Conservation (phyloP, 1,140 invertebrate genomes). For the Trachymyrmex septentrionalis region DNA sequence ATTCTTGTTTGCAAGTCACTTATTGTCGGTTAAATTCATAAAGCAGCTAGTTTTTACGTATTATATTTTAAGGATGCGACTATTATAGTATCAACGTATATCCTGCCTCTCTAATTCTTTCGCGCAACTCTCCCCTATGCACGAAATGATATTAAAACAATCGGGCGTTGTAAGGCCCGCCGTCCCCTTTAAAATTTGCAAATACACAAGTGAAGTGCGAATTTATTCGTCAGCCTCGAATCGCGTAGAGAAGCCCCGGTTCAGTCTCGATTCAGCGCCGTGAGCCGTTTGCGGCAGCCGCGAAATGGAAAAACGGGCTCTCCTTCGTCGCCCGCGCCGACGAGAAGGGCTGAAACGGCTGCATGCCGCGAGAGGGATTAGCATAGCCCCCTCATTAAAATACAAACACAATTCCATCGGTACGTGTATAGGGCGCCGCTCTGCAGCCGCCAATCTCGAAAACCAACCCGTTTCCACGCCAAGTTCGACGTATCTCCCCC, state of each 20-base stretch:
- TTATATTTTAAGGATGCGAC: neutral
- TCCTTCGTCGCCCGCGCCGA: constrained; percentile 60
- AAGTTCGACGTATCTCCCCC: constrained; percentile 55
- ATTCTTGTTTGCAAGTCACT: neutral
- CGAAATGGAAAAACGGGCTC: constrained; percentile 80
- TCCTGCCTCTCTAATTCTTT: constrained; percentile 41
- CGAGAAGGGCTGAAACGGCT: constrained; percentile 65
- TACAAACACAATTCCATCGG: constrained; percentile 82
- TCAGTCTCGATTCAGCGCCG: constrained; percentile 68
- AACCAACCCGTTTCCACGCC: constrained; percentile 78
- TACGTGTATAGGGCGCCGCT: constrained; percentile 70
- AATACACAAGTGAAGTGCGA: constrained; percentile 76
- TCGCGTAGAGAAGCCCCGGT: constrained; percentile 63
- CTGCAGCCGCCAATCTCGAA: constrained; percentile 76
- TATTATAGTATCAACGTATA: neutral
- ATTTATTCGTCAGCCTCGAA: constrained; percentile 76
- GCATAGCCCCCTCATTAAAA: constrained; percentile 85
- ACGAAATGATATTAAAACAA: constrained; percentile 79
- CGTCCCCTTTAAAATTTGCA: constrained; percentile 76
- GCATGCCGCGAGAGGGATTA: constrained; percentile 81
- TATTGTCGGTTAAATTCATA: neutral
- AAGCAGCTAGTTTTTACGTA: neutral
- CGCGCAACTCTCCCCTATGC: constrained; percentile 7
- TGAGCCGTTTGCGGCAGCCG: constrained; percentile 71
- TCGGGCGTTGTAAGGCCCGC: constrained; percentile 69